Percentiles rank a stretch among this genome's conserved stretches.
These are phyloP conservation scores for Plectrocnemia conspersa DNA, from an alignment of 1,140 invertebrate species.

Conservation along the genomic window DNA sequence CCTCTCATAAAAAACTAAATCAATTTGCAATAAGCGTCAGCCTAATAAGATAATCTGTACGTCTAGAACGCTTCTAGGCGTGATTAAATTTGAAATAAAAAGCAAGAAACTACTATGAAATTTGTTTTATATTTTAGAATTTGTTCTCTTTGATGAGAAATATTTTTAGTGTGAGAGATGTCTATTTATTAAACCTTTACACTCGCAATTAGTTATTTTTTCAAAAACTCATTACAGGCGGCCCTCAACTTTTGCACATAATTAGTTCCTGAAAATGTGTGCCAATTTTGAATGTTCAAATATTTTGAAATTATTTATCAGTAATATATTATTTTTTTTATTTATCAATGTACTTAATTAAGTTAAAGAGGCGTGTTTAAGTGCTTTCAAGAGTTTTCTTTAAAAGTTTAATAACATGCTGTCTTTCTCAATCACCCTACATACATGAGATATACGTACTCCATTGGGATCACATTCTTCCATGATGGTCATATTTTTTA, in stretches of 20 bases:
- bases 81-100: conserved; percentile 5
- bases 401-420: too few species aligned
- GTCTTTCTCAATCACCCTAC: too few species aligned
- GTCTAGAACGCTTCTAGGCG: conserved; percentile 4
- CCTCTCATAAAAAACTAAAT: conserved; percentile 2
- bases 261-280: too few species aligned
- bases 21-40: conserved; percentile 9
- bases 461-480: too few species aligned
- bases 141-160: neutral
- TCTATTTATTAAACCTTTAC: neutral
- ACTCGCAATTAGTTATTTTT: neutral
- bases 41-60: neutral
- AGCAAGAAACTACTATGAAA: neutral
- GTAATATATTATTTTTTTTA: too few species aligned
- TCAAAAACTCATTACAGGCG: neutral
- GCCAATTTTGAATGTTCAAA: too few species aligned
- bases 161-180: neutral
- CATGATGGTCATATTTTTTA: too few species aligned
- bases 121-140: neutral
- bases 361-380: too few species aligned
- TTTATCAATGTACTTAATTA: too few species aligned
- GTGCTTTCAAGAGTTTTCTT: too few species aligned
- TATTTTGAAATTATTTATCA: too few species aligned
- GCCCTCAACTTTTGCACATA: neutral
- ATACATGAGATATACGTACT: too few species aligned